phyloP scores from a whole-genome alignment of 2,888 invertebrate species.

The Cistogaster globosa region DNA sequence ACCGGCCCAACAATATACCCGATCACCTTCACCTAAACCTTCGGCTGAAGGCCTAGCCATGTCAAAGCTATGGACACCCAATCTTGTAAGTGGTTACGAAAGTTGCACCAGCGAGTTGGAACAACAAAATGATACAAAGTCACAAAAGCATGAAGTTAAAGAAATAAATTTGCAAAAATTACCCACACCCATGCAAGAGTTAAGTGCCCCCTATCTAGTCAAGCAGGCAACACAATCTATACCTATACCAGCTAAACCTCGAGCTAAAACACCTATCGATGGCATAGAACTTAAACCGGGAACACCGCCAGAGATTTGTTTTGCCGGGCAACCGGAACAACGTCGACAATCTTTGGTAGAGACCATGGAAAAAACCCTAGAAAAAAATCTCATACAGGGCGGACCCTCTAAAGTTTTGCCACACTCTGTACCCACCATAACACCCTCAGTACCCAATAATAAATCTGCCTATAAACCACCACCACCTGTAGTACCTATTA shows the following conservation, averaged over 20 bases:
- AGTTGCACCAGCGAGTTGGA: constrained; percentile 76
- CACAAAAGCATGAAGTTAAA: constrained; percentile 76
- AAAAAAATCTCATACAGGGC: constrained; percentile 84
- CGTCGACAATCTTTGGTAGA: constrained; percentile 85
- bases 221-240: constrained; percentile 80
- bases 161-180: constrained; percentile 71
- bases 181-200: constrained; percentile 78
- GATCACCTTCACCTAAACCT: constrained; percentile 84
- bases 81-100: constrained; percentile 76
- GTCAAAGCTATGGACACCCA: constrained; percentile 87
- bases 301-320: constrained; percentile 87
- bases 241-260: constrained; percentile 74
- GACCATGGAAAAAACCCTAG: constrained; percentile 85
- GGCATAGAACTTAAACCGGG: constrained; percentile 86
- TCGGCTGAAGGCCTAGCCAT: constrained; percentile 87
- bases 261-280: constrained; percentile 83
- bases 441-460: constrained; percentile 82
- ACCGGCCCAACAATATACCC: constrained; percentile 77
- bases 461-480: constrained; percentile 82
- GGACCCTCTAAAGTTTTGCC: constrained; percentile 84
- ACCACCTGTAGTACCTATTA: constrained; percentile 85
- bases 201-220: constrained; percentile 84
- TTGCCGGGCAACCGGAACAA: constrained; percentile 83
- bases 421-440: constrained; percentile 85
- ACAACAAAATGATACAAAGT: constrained; percentile 76